Percentiles rank a stretch among this genome's conserved stretches.
phyloP scores from a whole-genome alignment of 2,888 invertebrate genomes.

The Plagodis pulveraria region DNA sequence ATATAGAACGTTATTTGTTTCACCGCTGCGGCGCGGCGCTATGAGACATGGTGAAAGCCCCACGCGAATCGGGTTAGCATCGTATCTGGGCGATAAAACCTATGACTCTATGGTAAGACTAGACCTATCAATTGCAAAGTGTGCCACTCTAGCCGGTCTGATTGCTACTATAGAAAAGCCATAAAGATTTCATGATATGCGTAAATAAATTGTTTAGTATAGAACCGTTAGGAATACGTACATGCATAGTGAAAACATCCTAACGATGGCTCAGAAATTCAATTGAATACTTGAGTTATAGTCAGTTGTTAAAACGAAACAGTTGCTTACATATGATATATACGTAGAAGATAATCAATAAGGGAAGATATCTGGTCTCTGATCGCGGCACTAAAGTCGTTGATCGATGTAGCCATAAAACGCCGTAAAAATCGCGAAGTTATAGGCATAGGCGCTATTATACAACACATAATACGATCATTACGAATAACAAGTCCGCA shows the following conservation, averaged over 20 bases:
- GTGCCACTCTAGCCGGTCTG: slow-evolving; percentile 8
- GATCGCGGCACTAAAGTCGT: slow-evolving; percentile 27
- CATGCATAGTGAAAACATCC: slow-evolving; percentile 9
- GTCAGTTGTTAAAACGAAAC: slow-evolving; percentile 9
- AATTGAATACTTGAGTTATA: slow-evolving; percentile 4
- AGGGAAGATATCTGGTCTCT: slow-evolving; percentile 24
- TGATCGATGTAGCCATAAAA: slow-evolving; percentile 35
- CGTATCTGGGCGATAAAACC: slow-evolving; percentile 30
- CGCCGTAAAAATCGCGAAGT: slow-evolving; percentile 38
- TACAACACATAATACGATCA: slow-evolving; percentile 43
- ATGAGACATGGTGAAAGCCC: slow-evolving; percentile 46
- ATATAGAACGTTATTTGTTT: slow-evolving; percentile 54
- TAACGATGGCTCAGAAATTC: slow-evolving; percentile 11
- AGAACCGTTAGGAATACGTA: slow-evolving; percentile 8
- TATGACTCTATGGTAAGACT: slow-evolving; percentile 23
- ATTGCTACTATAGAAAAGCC: slow-evolving; percentile 7
- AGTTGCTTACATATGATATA: slow-evolving; percentile 16
- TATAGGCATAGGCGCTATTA: slow-evolving; percentile 44
- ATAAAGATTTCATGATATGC: slow-evolving; percentile 7
- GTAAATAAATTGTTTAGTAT: slow-evolving; percentile 13
- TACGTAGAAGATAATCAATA: slow-evolving; percentile 24
- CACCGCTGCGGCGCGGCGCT: slow-evolving; percentile 43
- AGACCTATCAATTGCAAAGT: slow-evolving; percentile 29
- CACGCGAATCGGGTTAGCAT: slow-evolving; percentile 11
- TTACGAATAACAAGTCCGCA: slow-evolving; percentile 40